Conservation (phyloP, 2,888 invertebrate species). For the Oxyteleia sp. region DNA sequence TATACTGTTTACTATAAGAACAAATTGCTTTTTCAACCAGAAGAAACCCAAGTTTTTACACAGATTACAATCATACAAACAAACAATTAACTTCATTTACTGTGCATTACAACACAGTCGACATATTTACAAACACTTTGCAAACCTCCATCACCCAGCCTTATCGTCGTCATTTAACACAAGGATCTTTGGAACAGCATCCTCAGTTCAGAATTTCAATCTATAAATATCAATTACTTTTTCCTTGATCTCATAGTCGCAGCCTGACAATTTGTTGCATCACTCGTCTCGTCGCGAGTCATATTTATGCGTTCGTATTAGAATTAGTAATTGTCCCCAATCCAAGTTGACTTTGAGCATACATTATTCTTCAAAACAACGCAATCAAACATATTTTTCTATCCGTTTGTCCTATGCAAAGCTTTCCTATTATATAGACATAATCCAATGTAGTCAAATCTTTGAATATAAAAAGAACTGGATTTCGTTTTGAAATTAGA, state of each 20-base stretch:
- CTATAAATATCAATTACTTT: constrained; percentile 66
- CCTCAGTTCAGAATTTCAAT: constrained; percentile 8
- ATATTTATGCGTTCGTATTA: constrained; percentile 14
- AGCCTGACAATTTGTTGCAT: constrained; percentile 57
- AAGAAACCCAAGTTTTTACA: not conserved
- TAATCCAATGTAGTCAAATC: no score
- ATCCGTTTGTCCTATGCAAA: no score
- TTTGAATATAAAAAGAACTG: no score
- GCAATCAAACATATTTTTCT: constrained; percentile 39
- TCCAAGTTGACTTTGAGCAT: constrained; percentile 30
- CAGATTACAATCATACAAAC: not conserved
- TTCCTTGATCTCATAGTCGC: constrained; percentile 48
- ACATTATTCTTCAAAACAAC: constrained; percentile 22
- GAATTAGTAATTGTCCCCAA: constrained; percentile 40
- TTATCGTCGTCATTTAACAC: constrained; percentile 16
- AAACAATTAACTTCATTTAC: not conserved
- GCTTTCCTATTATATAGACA: no score
- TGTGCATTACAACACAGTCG: not conserved
- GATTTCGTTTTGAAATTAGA: no score
- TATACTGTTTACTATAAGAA: no score
- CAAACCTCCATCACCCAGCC: not conserved
- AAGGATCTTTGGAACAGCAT: constrained; percentile 45
- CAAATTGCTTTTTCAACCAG: not conserved
- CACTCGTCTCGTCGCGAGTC: constrained; percentile 45
- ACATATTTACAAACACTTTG: constrained; percentile 12